phyloP scores from a whole-genome alignment of 1,140 invertebrate genomes.

The Maconellicoccus hirsutus region DNA sequence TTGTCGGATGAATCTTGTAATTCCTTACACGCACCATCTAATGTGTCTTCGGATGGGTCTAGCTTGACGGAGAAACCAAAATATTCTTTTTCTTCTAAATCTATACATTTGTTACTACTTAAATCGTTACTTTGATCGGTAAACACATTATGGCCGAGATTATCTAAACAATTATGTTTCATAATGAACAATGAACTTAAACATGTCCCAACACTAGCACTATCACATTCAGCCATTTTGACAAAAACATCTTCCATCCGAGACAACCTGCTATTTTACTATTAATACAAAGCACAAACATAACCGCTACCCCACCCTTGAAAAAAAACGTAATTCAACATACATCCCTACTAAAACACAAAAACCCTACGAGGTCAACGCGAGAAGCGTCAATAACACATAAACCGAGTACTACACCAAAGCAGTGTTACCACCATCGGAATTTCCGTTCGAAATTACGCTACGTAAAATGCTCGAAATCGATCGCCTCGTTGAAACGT shows the following conservation, averaged over 20 bases:
- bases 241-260: conserved; percentile 16
- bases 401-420: background rate
- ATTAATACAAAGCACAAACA: conserved; percentile 17
- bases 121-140: background rate
- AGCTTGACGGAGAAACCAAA: background rate
- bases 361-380: conserved; percentile 15
- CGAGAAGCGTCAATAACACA: conserved; percentile 14
- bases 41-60: background rate
- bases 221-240: conserved; percentile 16
- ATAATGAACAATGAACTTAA: conserved; percentile 13
- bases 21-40: background rate
- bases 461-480: too few relatives aligned
- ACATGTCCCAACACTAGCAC: conserved; percentile 17
- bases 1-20: conserved; percentile 2
- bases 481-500: too few relatives aligned
- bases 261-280: conserved; percentile 18
- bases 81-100: conserved; percentile 11
- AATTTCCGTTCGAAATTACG: background rate
- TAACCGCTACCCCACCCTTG: conserved; percentile 16
- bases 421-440: background rate
- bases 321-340: background rate
- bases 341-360: conserved; percentile 17
- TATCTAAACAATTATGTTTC: conserved; percentile 19
- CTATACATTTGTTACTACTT: background rate
- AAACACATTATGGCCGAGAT: conserved; percentile 15